Percentiles rank a stretch among this genome's conserved stretches.
phyloP scores from a whole-genome alignment of 2,888 invertebrate genomes.

The Thumatha senex region DNA sequence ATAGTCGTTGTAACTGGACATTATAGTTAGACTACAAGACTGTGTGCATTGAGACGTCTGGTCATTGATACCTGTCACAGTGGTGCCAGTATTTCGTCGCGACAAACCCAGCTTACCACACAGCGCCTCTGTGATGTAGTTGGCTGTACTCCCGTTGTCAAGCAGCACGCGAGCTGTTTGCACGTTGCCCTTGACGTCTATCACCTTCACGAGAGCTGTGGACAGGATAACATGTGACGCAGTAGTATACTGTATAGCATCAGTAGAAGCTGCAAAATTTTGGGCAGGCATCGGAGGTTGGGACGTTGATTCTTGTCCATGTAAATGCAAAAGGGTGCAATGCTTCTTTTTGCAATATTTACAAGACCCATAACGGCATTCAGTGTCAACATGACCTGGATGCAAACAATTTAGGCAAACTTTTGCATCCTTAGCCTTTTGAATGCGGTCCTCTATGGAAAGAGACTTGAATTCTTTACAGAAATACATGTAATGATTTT shows the following conservation, averaged over 20 bases:
- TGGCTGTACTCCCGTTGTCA: constrained; percentile 18
- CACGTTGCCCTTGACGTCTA: constrained; percentile 6
- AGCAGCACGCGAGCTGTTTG: constrained; percentile 11
- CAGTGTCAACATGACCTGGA: constrained; percentile 8
- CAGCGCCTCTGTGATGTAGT: constrained; percentile 5
- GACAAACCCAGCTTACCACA: constrained; percentile 7
- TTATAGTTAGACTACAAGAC: background rate
- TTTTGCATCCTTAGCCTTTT: constrained; percentile 4
- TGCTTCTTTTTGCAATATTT: constrained; percentile 26
- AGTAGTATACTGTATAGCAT: background rate
- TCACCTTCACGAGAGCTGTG: constrained; percentile 27
- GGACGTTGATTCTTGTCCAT: background rate
- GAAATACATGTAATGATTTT: background rate
- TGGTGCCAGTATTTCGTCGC: constrained; percentile 1
- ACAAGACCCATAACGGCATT: constrained; percentile 23
- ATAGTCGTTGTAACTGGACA: background rate
- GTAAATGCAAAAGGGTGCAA: constrained; percentile 25
- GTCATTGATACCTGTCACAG: constrained; percentile 8
- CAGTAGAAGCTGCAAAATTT: background rate
- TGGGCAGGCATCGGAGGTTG: background rate
- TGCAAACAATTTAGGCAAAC: constrained; percentile 15
- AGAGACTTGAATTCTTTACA: background rate
- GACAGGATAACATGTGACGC: constrained; percentile 19
- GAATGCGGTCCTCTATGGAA: background rate
- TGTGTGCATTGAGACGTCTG: background rate